A percentile compares a stretch with the other conserved stretches of the same genome.
Evolutionary conservation across 2,113 vertebrate genomes (phyloP).

Genomic region (Ia io): DNA sequence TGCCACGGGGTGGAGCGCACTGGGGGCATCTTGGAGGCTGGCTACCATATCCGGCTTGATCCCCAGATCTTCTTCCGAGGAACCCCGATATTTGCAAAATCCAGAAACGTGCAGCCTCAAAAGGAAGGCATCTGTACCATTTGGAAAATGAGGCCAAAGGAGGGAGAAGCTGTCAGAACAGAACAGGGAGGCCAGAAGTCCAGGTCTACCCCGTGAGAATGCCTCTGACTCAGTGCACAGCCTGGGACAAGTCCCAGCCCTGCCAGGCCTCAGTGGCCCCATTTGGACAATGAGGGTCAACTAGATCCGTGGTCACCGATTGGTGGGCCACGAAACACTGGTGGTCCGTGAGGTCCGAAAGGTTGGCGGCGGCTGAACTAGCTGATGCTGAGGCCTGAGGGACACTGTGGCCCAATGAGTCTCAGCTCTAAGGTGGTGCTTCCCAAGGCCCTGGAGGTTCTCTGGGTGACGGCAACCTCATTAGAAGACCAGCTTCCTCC

Average conservation of each 20-base stretch:
- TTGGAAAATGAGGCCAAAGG: not conserved
- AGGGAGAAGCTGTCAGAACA: not conserved
- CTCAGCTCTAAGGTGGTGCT: not conserved
- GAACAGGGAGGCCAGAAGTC: not conserved
- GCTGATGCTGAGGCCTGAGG: not conserved
- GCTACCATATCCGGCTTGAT: not conserved
- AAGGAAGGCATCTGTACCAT: not conserved
- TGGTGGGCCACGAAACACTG: no score
- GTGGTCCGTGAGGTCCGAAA: no score
- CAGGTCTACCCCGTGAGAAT: not conserved
- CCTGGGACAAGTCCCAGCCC: not conserved
- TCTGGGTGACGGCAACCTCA: no score
- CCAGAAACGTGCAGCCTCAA: not conserved
- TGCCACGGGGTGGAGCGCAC: not conserved
- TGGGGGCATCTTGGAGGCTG: not conserved
- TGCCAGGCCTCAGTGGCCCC: not conserved
- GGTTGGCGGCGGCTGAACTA: no score
- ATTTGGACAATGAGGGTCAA: not conserved
- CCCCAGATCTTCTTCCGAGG: not conserved
- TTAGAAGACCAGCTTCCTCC: not conserved
- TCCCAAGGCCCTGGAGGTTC: not conserved
- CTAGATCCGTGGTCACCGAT: not conserved
- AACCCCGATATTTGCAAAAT: not conserved
- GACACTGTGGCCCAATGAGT: not conserved
- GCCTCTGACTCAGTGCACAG: not conserved